These are phyloP conservation scores for Slavum lentiscoides DNA, from an alignment of 2,888 invertebrate species.

Conservation along the genomic window DNA sequence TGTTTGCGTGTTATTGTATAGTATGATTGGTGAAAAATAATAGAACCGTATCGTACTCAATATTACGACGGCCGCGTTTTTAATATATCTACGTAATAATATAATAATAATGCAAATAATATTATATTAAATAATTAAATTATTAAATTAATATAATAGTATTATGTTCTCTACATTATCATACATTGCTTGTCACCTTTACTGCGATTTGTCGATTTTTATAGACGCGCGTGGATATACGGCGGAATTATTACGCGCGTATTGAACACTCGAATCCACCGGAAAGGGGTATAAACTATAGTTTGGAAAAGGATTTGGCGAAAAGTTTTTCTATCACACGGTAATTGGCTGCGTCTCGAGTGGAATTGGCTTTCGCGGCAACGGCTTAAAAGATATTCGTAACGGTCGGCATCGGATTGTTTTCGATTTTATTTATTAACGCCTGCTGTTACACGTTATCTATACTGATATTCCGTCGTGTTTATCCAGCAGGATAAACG, in stretches of 20 bases:
- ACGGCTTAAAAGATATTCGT: constrained; percentile 14
- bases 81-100: no score
- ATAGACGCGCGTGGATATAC: no score
- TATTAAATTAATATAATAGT: no score
- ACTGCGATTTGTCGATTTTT: no score
- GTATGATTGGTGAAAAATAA: no score
- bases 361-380: not conserved
- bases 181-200: no score
- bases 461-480: not conserved
- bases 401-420: not conserved
- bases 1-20: no score
- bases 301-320: constrained; percentile 16
- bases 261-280: not conserved
- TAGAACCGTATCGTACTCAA: no score
- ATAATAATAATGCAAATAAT: no score
- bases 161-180: no score
- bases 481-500: not conserved
- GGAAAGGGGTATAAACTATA: not conserved
- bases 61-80: no score
- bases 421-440: not conserved
- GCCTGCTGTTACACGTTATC: not conserved
- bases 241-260: not conserved
- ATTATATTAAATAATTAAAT: no score
- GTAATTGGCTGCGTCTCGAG: constrained; percentile 14
- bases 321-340: constrained; percentile 17